Percentiles rank a stretch among this genome's conserved stretches.
phyloP scores from a whole-genome alignment of 2,888 invertebrate genomes.

The Resseliella maxima region DNA sequence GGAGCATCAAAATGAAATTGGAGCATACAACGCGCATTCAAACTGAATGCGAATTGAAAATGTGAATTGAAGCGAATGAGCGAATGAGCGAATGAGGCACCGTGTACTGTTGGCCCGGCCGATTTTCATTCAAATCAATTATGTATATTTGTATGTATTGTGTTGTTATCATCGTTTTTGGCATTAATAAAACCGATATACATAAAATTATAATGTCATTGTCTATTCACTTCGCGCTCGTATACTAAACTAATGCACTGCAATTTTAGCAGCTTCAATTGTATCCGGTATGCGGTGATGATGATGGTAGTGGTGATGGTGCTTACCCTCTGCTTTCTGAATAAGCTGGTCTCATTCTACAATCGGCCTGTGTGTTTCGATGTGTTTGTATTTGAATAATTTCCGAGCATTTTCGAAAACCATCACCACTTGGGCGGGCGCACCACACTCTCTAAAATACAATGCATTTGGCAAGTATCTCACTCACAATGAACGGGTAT shows the following conservation, averaged over 20 bases:
- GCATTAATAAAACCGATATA: constrained; percentile 53
- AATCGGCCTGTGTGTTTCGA: not conserved
- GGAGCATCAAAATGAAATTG: not conserved
- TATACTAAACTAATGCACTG: not conserved
- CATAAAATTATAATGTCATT: constrained; percentile 53
- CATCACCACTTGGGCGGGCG: not conserved
- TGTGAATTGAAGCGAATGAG: not conserved
- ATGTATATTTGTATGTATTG: constrained; percentile 40
- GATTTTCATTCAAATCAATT: constrained; percentile 53
- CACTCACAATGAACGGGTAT: not conserved
- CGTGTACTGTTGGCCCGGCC: not conserved
- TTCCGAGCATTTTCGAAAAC: constrained; percentile 42
- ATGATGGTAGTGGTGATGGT: not conserved
- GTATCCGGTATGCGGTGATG: constrained; percentile 4
- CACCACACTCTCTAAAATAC: too few relatives aligned
- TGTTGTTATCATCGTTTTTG: constrained; percentile 51
- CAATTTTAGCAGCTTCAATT: constrained; percentile 5
- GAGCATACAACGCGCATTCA: not conserved
- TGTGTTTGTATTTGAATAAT: not conserved
- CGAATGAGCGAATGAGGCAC: not conserved
- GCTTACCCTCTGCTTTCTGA: too few relatives aligned
- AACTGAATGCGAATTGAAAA: not conserved
- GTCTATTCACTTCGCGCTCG: not conserved
- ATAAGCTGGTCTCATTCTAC: too few relatives aligned
- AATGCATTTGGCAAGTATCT: constrained; percentile 34